These are phyloP conservation scores for Bombyx mandarina DNA, from an alignment of 1,140 invertebrate species.

Conservation along the genomic window DNA sequence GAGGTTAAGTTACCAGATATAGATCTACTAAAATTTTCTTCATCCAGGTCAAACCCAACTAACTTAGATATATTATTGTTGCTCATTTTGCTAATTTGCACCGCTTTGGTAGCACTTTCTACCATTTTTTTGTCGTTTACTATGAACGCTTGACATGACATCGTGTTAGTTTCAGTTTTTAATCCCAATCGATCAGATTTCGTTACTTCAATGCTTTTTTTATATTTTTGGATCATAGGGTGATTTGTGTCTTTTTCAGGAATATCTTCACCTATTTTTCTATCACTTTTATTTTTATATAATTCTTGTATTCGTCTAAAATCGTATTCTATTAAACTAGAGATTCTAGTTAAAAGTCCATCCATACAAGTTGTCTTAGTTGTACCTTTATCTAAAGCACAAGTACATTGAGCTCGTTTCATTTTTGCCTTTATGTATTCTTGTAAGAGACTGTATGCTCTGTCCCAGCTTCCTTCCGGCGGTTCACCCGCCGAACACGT, in stretches of 20 bases:
- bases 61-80: too few relatives aligned
- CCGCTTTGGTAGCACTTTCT: too few relatives aligned
- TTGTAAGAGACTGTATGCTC: slow-evolving; percentile 45
- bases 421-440: slow-evolving; percentile 61
- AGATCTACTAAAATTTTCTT: too few relatives aligned
- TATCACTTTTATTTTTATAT: slow-evolving; percentile 27
- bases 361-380: not conserved
- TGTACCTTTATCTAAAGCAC: slow-evolving; percentile 8
- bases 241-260: slow-evolving; percentile 22
- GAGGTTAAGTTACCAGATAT: too few relatives aligned
- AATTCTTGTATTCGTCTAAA: slow-evolving; percentile 37
- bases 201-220: not conserved
- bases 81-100: too few relatives aligned
- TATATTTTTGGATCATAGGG: not conserved
- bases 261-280: slow-evolving; percentile 12
- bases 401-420: slow-evolving; percentile 38
- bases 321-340: slow-evolving; percentile 49
- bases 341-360: slow-evolving; percentile 39
- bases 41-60: too few relatives aligned
- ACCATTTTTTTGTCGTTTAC: too few relatives aligned
- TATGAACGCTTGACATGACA: not conserved
- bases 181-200: not conserved
- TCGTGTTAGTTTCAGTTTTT: slow-evolving; percentile 1
- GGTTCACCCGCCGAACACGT: slow-evolving; percentile 22
- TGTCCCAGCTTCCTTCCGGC: slow-evolving; percentile 37